A percentile compares a stretch with the other conserved stretches of the same genome.
Conservation (phyloP, 2,113 vertebrate genomes). For the Alectura lathami region DNA sequence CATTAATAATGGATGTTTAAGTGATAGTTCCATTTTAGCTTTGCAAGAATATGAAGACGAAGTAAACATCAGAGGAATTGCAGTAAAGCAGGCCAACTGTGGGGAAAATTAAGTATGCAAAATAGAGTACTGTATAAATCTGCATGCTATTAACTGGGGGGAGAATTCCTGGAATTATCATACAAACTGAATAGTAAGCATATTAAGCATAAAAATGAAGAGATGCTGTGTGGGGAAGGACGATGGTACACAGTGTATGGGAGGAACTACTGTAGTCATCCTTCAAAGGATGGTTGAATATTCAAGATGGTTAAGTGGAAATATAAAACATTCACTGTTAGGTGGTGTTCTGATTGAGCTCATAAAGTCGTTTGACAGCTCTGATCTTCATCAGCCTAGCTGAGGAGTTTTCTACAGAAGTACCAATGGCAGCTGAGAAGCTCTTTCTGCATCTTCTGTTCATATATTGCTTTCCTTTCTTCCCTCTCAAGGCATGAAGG, state of each 20-base stretch:
- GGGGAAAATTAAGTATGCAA: slow-evolving; percentile 70
- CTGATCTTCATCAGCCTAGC: neutral
- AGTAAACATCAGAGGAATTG: slow-evolving; percentile 73
- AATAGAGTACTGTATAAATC: slow-evolving; percentile 69
- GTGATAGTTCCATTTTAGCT: slow-evolving; percentile 70
- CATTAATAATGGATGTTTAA: slow-evolving; percentile 76
- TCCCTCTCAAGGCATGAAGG: neutral
- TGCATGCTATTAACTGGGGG: slow-evolving; percentile 66
- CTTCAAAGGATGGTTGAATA: neutral
- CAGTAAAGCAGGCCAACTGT: slow-evolving; percentile 51
- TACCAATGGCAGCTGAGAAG: neutral
- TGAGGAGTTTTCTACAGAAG: neutral
- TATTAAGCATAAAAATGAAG: slow-evolving; percentile 21
- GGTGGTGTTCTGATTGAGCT: neutral
- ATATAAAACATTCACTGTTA: neutral
- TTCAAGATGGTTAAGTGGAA: neutral
- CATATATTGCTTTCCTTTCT: neutral
- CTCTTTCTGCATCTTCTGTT: neutral
- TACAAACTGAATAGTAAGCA: slow-evolving; percentile 37
- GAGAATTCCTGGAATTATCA: slow-evolving; percentile 57
- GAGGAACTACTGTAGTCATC: neutral
- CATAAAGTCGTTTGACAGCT: neutral
- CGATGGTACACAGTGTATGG: neutral
- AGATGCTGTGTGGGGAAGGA: neutral
- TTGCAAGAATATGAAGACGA: slow-evolving; percentile 71